Evolutionary conservation across 2,888 invertebrate species (phyloP).

Genomic region (Eudasyphora cyanicolor): DNA sequence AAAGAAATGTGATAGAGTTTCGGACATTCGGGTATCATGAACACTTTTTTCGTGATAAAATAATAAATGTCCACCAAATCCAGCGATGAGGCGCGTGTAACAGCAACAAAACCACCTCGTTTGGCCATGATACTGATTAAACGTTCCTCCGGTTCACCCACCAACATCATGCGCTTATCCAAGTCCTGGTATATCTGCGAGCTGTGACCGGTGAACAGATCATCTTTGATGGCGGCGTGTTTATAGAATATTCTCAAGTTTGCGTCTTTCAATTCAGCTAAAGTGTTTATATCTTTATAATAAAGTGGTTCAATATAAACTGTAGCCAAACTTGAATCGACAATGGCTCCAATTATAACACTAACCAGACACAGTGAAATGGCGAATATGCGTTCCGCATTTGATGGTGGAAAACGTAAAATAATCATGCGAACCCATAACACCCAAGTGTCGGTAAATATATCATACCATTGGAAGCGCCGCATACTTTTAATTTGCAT

Average conservation of each 20-base stretch:
- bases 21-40: constrained; percentile 79
- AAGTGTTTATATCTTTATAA: constrained; percentile 78
- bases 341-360: constrained; percentile 78
- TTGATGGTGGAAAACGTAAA: constrained; percentile 75
- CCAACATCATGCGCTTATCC: constrained; percentile 72
- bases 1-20: constrained; percentile 78
- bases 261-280: constrained; percentile 76
- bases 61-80: constrained; percentile 73
- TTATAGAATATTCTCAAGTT: constrained; percentile 76
- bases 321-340: constrained; percentile 80
- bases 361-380: constrained; percentile 77
- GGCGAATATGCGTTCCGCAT: constrained; percentile 78
- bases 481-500: background rate
- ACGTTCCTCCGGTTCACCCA: constrained; percentile 71
- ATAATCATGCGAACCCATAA: constrained; percentile 77
- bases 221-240: constrained; percentile 78
- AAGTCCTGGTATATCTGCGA: constrained; percentile 74
- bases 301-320: constrained; percentile 78
- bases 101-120: constrained; percentile 72
- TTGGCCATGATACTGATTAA: constrained; percentile 72
- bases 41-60: constrained; percentile 73
- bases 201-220: constrained; percentile 76
- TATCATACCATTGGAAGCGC: constrained; percentile 67
- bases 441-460: constrained; percentile 76
- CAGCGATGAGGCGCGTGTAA: constrained; percentile 75